phyloP scores from a whole-genome alignment of 2,888 invertebrate genomes.

The Drosophila infuscata region DNA sequence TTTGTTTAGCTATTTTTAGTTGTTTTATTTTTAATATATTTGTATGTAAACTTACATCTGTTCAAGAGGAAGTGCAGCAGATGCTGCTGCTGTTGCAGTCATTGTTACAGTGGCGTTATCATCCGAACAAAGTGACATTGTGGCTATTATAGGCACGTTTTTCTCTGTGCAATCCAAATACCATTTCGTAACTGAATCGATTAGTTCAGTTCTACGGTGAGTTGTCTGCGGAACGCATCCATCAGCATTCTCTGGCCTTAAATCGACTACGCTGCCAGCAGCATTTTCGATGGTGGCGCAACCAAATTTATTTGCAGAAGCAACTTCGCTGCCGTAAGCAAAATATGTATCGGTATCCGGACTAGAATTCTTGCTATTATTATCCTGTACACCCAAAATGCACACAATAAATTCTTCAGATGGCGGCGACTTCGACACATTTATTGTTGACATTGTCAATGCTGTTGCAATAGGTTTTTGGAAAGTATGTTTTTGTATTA shows the following conservation, averaged over 20 bases:
- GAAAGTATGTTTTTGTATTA: conserved; percentile 13
- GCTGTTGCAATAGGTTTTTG: conserved; percentile 19
- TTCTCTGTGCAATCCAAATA: conserved; percentile 65
- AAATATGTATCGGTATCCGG: conserved; percentile 19
- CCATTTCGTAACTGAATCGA: conserved; percentile 76
- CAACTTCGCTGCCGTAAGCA: conserved; percentile 43
- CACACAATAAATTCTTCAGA: conserved; percentile 45
- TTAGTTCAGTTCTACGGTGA: conserved; percentile 39
- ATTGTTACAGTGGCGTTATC: conserved; percentile 44
- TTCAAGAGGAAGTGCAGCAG: conserved; percentile 17
- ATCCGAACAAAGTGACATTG: conserved; percentile 39
- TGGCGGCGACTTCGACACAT: conserved; percentile 43
- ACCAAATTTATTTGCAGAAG: conserved; percentile 80
- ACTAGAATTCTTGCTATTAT: conserved; percentile 16
- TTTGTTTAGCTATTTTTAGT: neutral
- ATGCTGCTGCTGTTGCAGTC: conserved; percentile 25
- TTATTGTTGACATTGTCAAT: conserved; percentile 65
- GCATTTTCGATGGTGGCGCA: conserved; percentile 33
- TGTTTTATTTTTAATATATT: neutral
- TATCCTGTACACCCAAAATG: conserved; percentile 51
- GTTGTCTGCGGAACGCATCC: neutral
- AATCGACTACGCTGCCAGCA: conserved; percentile 26
- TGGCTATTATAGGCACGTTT: conserved; percentile 14
- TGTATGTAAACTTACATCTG: conserved; percentile 46
- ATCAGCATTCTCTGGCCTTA: conserved; percentile 17